These are phyloP conservation scores for Netelia fuscicornis DNA, from an alignment of 2,888 invertebrate species.

Conservation along the genomic window DNA sequence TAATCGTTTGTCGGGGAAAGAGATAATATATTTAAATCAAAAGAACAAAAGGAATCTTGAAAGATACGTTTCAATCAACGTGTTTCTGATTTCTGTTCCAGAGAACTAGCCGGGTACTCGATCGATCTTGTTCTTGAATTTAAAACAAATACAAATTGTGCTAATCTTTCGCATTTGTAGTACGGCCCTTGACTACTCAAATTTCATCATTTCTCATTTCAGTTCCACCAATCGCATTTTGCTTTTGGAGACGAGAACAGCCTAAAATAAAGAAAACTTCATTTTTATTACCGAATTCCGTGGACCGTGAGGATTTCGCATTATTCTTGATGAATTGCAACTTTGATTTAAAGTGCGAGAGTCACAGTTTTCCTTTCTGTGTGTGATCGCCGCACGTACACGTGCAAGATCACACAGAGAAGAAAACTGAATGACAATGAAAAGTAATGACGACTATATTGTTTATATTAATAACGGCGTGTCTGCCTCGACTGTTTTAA, in stretches of 20 bases:
- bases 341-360: not conserved
- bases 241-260: slow-evolving; percentile 22
- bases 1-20: slow-evolving; percentile 55
- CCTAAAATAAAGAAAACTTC: slow-evolving; percentile 16
- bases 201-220: slow-evolving; percentile 13
- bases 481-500: slow-evolving; percentile 83
- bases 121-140: slow-evolving; percentile 64
- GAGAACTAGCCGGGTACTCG: slow-evolving; percentile 81
- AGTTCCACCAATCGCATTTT: not conserved
- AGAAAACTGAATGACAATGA: slow-evolving; percentile 24
- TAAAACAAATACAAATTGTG: slow-evolving; percentile 55
- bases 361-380: not conserved
- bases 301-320: slow-evolving; percentile 11
- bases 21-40: slow-evolving; percentile 56
- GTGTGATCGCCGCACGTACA: slow-evolving; percentile 21
- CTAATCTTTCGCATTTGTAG: slow-evolving; percentile 54
- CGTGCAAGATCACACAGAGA: not conserved
- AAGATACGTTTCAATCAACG: slow-evolving; percentile 77
- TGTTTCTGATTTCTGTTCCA: slow-evolving; percentile 85
- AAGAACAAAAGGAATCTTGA: slow-evolving; percentile 73
- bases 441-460: slow-evolving; percentile 14
- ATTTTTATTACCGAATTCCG: slow-evolving; percentile 15
- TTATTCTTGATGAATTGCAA: slow-evolving; percentile 22
- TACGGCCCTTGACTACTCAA: slow-evolving; percentile 44
- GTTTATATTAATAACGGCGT: slow-evolving; percentile 59